phyloP scores from a whole-genome alignment of 1,140 invertebrate species.

The Teleopsis dalmanni region DNA sequence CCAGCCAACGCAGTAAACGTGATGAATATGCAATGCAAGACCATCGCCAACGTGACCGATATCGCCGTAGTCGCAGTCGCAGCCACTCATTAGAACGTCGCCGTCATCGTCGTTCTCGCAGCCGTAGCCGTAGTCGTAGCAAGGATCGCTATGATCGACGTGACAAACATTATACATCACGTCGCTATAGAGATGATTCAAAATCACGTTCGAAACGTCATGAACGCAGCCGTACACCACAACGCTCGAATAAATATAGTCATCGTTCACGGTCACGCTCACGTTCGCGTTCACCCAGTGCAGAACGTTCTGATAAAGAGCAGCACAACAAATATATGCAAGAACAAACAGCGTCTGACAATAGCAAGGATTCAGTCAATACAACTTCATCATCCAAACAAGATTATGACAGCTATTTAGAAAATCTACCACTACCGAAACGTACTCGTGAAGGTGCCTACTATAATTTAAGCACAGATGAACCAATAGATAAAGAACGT shows the following conservation, averaged over 20 bases:
- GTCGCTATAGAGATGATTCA: slow-evolving; percentile 1
- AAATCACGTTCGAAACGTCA: slow-evolving; percentile 4
- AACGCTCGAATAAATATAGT: slow-evolving; percentile 9
- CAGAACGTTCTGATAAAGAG: neutral
- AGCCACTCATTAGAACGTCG: slow-evolving; percentile 18
- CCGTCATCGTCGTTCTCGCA: slow-evolving; percentile 5
- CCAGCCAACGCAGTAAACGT: slow-evolving; percentile 7
- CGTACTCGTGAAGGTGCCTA: slow-evolving; percentile 24
- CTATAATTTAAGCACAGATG: slow-evolving; percentile 33
- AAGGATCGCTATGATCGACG: neutral
- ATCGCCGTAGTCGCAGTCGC: slow-evolving; percentile 9
- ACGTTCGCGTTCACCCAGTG: slow-evolving; percentile 9
- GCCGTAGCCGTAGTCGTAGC: slow-evolving; percentile 3
- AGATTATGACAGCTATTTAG: slow-evolving; percentile 1
- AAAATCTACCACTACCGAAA: slow-evolving; percentile 16
- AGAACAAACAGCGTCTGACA: slow-evolving; percentile 8
- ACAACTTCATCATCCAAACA: slow-evolving; percentile 2
- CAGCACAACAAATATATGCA: neutral
- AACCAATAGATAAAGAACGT: slow-evolving; percentile 39
- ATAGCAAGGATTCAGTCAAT: slow-evolving; percentile 11
- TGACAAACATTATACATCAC: slow-evolving; percentile 1
- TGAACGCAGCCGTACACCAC: neutral
- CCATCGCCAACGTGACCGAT: slow-evolving; percentile 6
- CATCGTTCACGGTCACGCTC: slow-evolving; percentile 6
- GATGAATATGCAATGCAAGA: too few relatives aligned